Conservation (phyloP, 2,888 invertebrate genomes). For the Ochropacha duplaris region DNA sequence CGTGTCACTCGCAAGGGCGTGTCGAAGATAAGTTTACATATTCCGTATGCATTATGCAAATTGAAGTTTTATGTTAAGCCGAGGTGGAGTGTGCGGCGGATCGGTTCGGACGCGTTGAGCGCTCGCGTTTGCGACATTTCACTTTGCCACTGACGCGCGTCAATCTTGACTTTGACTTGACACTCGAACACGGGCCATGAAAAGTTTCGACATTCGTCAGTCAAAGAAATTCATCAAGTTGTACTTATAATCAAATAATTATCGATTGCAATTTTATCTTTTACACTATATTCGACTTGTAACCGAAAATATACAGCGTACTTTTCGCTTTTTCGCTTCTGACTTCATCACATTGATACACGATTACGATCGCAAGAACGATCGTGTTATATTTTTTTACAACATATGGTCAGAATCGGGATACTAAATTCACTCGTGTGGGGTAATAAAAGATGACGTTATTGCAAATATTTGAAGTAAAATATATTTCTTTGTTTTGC, state of each 20-base stretch:
- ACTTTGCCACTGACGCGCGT: constrained; percentile 52
- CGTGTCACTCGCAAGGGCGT: constrained; percentile 78
- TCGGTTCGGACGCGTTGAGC: constrained; percentile 20
- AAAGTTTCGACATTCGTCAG: constrained; percentile 33
- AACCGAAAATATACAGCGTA: constrained; percentile 4
- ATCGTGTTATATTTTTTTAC: not conserved
- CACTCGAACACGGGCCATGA: constrained; percentile 27
- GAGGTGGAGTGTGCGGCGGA: constrained; percentile 29
- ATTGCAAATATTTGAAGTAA: not conserved
- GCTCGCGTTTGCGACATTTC: constrained; percentile 47
- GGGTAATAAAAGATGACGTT: constrained; percentile 8
- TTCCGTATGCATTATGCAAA: constrained; percentile 82
- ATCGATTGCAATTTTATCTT: not conserved
- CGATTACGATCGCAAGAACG: constrained; percentile 6
- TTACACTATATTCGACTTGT: not conserved
- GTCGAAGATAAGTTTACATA: constrained; percentile 80
- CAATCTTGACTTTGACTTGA: constrained; percentile 48
- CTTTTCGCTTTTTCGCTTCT: constrained; percentile 9
- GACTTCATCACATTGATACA: constrained; percentile 12
- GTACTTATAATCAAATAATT: too few relatives aligned
- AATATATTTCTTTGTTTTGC: not conserved
- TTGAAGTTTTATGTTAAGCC: constrained; percentile 80
- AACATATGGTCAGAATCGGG: constrained; percentile 2
- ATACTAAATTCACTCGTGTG: not conserved
- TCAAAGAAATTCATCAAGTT: not conserved